phyloP scores from a whole-genome alignment of 1,140 invertebrate genomes.

The Brachionus rubens region DNA sequence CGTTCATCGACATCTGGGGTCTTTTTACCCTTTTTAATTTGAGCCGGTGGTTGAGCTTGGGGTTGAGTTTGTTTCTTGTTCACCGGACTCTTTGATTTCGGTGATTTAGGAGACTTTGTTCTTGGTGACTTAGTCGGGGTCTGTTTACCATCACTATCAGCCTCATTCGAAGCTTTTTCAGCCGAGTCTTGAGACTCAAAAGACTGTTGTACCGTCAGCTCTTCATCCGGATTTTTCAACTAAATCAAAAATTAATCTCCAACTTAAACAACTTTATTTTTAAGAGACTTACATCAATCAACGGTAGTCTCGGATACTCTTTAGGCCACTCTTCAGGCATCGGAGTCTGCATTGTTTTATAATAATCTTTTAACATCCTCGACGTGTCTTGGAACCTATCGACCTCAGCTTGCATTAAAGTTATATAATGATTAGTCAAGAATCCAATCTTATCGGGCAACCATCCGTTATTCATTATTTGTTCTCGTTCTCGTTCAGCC shows the following conservation, averaged over 20 bases:
- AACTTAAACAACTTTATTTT: too few relatives aligned
- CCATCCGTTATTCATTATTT: conserved; percentile 59
- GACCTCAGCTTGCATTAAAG: conserved; percentile 58
- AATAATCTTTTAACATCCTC: conserved; percentile 59
- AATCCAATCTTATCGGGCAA: conserved; percentile 59
- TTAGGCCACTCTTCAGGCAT: conserved; percentile 56
- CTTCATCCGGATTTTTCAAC: conserved; percentile 21
- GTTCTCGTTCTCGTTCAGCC: conserved; percentile 56
- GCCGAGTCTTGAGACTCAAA: background rate
- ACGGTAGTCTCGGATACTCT: conserved; percentile 56
- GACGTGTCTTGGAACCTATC: conserved; percentile 59
- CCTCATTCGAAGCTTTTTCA: conserved; percentile 5
- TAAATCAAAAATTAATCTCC: background rate
- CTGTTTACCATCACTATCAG: background rate
- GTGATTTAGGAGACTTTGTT: conserved; percentile 51
- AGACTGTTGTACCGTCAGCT: background rate
- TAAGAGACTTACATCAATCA: conserved; percentile 60
- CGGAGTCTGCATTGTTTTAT: conserved; percentile 58
- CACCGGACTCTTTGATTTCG: conserved; percentile 35
- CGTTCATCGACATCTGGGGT: conserved; percentile 16
- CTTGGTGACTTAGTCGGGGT: conserved; percentile 52
- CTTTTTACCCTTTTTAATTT: conserved; percentile 49
- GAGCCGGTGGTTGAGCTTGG: conserved; percentile 50
- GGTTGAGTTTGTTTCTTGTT: conserved; percentile 48
- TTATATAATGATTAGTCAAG: conserved; percentile 59